Evolutionary conservation across 35 echinoderm and acorn worm genomes (phyloP).

Genomic region (Lytechinus pictus): DNA sequence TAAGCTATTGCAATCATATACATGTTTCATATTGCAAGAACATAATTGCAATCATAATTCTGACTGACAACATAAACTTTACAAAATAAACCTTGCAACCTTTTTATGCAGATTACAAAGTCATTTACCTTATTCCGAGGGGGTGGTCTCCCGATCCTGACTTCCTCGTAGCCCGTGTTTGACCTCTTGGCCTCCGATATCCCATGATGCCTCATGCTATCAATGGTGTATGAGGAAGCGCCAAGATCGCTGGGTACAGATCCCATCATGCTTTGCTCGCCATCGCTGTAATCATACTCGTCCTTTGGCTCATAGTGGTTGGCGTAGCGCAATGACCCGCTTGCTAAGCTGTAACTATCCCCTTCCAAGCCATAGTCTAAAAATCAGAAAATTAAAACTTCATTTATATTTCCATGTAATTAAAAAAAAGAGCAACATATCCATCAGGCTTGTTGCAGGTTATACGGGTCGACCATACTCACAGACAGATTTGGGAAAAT

Average conservation of each 20-base stretch:
- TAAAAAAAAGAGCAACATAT: too few relatives aligned
- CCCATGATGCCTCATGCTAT: conserved; percentile 49
- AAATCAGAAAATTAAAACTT: too few relatives aligned
- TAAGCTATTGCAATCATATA: too few relatives aligned
- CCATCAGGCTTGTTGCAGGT: too few relatives aligned
- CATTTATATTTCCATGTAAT: too few relatives aligned
- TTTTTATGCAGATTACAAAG: neutral
- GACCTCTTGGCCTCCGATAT: conserved; percentile 4
- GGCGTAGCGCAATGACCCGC: conserved; percentile 1
- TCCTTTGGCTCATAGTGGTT: conserved; percentile 47
- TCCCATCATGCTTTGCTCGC: conserved; percentile 36
- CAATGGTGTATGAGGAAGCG: conserved; percentile 14
- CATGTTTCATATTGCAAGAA: too few relatives aligned
- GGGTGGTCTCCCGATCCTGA: conserved; percentile 28
- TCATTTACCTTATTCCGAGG: neutral
- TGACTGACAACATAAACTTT: too few relatives aligned
- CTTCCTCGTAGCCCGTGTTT: conserved; percentile 22
- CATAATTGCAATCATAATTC: too few relatives aligned
- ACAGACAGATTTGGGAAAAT: too few relatives aligned
- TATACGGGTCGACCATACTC: too few relatives aligned
- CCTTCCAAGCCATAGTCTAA: conserved; percentile 30
- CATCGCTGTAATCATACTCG: conserved; percentile 62
- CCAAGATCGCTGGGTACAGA: conserved; percentile 27
- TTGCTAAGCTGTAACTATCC: conserved; percentile 8
- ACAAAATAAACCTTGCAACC: too few relatives aligned